A percentile compares a stretch with the other conserved stretches of the same genome.
phyloP scores from a whole-genome alignment of 2,797 vertebrate species.

The Eulemur rubriventer region DNA sequence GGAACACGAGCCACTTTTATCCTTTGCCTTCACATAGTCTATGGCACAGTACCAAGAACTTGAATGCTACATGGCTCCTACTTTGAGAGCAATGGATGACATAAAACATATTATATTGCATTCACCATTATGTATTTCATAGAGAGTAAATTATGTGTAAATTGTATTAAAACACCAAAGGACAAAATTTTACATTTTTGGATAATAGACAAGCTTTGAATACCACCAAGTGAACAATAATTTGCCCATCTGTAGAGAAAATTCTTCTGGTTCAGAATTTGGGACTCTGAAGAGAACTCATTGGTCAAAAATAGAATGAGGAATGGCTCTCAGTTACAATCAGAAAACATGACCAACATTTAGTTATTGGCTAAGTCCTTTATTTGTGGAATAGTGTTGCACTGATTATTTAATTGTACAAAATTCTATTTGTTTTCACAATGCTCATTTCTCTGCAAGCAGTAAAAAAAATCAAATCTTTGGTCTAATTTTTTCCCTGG shows the following conservation, averaged over 20 bases:
- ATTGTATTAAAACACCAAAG: neutral
- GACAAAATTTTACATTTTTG: neutral
- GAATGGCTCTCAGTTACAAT: neutral
- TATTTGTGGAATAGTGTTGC: neutral
- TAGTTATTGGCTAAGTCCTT: neutral
- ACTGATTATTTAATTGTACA: neutral
- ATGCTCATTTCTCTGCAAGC: neutral
- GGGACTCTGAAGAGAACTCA: neutral
- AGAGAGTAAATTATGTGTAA: neutral
- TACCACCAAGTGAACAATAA: neutral
- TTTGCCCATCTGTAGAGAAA: neutral
- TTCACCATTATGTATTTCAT: neutral
- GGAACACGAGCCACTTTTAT: neutral
- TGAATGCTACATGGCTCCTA: neutral
- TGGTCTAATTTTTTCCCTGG: neutral
- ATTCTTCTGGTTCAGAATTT: neutral
- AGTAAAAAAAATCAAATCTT: neutral
- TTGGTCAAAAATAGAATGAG: neutral
- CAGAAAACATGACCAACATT: neutral
- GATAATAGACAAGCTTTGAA: neutral
- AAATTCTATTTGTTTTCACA: neutral
- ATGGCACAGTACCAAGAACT: neutral
- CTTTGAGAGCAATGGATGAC: neutral
- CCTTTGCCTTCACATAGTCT: neutral
- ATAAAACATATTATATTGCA: neutral